Conservation (phyloP, 2,113 vertebrate genomes). For the Perca schrenkii region DNA sequence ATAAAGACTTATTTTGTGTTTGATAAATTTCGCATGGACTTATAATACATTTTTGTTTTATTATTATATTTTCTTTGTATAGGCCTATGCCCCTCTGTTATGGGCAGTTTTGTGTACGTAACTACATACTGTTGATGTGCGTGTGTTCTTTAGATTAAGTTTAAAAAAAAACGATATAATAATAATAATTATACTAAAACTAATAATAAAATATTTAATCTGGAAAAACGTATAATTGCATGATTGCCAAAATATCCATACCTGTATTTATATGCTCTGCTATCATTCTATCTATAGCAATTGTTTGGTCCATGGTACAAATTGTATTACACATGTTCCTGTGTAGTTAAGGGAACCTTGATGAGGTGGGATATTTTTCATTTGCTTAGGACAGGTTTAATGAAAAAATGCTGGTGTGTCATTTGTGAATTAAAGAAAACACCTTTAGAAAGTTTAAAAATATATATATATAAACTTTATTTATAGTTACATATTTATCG, state of each 20-base stretch:
- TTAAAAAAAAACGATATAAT: no score
- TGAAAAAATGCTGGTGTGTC: not conserved
- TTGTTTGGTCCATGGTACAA: not conserved
- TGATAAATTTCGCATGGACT: no score
- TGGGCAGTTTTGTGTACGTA: no score
- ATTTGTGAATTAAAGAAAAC: not conserved
- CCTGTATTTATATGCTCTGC: not conserved
- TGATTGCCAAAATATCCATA: not conserved
- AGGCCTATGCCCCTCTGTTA: no score
- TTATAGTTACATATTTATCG: not conserved
- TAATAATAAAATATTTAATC: no score
- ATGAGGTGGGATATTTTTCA: not conserved
- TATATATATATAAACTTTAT: constrained; percentile 31
- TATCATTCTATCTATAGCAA: not conserved
- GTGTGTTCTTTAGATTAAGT: no score
- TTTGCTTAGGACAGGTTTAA: not conserved
- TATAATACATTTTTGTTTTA: no score
- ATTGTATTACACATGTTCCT: not conserved
- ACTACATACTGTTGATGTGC: no score
- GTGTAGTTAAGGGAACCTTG: not conserved
- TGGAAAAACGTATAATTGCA: no score
- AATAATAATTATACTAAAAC: no score
- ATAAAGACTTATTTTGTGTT: no score
- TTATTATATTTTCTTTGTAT: no score
- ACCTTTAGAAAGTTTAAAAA: not conserved